These are phyloP conservation scores for Zhuqinia jingwanae DNA, from an alignment of 2,888 invertebrate species.

Conservation along the genomic window DNA sequence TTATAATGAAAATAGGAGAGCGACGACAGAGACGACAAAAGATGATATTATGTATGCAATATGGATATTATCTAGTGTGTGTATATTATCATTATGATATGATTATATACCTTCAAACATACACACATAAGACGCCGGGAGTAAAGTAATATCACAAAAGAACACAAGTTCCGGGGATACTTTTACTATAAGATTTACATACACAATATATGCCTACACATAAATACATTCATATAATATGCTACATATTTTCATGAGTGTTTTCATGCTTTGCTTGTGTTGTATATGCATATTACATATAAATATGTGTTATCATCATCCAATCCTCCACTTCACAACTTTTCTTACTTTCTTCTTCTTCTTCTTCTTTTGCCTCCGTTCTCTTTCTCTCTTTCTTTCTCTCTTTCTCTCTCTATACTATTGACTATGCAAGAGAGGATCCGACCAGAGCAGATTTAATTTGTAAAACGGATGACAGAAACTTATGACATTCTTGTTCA, in stretches of 20 bases:
- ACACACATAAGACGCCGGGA: neutral
- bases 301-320: too few species aligned
- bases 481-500: conserved; percentile 74
- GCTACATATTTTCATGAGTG: conserved; percentile 32
- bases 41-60: conserved; percentile 16
- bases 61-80: too few species aligned
- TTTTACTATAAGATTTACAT: too few species aligned
- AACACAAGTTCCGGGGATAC: conserved; percentile 24
- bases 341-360: conserved; percentile 42
- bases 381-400: neutral
- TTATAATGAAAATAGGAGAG: conserved; percentile 39
- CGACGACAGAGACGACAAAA: neutral
- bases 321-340: conserved; percentile 66
- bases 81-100: too few species aligned
- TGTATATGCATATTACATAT: conserved; percentile 37
- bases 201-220: too few species aligned
- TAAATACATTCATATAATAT: too few species aligned
- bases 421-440: conserved; percentile 73
- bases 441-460: conserved; percentile 72
- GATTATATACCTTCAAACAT: neutral
- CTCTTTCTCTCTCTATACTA: conserved; percentile 49
- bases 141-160: conserved; percentile 10
- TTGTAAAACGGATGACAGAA: conserved; percentile 74
- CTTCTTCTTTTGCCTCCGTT: too few species aligned
- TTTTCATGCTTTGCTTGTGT: conserved; percentile 5